Base-by-base conservation (phyloP, 2,888 invertebrate species). In the Lymantria monacha region DNA sequence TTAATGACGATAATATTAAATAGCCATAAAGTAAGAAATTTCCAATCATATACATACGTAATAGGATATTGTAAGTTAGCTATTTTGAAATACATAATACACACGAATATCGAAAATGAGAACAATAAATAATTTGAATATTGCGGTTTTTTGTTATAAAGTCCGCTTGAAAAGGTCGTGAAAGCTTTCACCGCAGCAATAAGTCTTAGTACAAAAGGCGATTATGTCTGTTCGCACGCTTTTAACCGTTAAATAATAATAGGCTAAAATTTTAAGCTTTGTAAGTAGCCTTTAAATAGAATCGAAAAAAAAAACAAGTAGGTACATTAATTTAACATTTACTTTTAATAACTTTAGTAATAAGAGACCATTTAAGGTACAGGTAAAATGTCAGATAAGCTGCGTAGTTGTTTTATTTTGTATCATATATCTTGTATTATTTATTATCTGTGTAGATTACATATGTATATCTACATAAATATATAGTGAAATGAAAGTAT, bases 81-180 rank as follows among this genome's bases (percentile, higher is more conserved):
- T 69, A 69, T 63, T 62, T 60, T 66, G 62, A 69, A 71, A 75
- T 73, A 63, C 50, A 65, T 72, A 73, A 80, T 76, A 69, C 51
- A 67, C 58, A 69, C 59, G 67, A 76, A 80, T 79, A 81, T 82
- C 79, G 72, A 74, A 75, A 81, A 79, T 76, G 79, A 70, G 70
- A 70, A 79, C 79, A 79, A 84, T 86, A 85, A 86, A 85, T 85
- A 85, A 85, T 84, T 86, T 74, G 72, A 73, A 72, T 76, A 75
- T 77, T 76, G 78, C 65, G 80, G 80, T 81, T 82, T 77, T 78
- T 76, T 74, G 74, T 67, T 69, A 77, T 69, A 79, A 81, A 83
- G 76, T 76, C 70, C 65, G 73, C 66, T 70, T 77, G 72, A 81
- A 86, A 80, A 79, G 79, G 78, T 73, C 72, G 69, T 63, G 67